phyloP scores from a whole-genome alignment of 1,140 invertebrate species.

The Drosophila repleta region DNA sequence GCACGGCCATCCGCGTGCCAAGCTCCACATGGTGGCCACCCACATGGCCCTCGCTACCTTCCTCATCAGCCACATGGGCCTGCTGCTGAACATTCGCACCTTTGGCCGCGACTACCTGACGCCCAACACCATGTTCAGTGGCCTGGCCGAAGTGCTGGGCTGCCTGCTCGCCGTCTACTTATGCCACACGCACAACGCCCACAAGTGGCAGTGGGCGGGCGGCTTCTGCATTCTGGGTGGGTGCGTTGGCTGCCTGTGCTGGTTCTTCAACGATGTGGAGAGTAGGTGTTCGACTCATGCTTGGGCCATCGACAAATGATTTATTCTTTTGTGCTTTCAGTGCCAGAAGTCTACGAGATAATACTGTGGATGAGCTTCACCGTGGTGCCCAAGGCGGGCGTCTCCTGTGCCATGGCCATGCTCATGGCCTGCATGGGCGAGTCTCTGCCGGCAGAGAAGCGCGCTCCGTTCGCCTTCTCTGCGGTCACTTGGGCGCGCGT shows the following conservation, averaged over 20 bases:
- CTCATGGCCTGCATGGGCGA: constrained; percentile 70
- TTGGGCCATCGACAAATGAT: background rate
- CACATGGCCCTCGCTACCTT: constrained; percentile 79
- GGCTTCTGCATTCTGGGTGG: constrained; percentile 57
- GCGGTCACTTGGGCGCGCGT: constrained; percentile 71
- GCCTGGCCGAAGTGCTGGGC: constrained; percentile 74
- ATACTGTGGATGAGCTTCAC: constrained; percentile 68
- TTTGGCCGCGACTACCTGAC: constrained; percentile 81
- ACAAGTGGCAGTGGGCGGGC: constrained; percentile 70
- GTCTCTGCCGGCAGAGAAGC: constrained; percentile 58
- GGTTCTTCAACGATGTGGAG: constrained; percentile 48
- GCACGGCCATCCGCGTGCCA: constrained; percentile 56
- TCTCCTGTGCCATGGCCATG: constrained; percentile 75
- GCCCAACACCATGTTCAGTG: constrained; percentile 79
- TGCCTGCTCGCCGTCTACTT: constrained; percentile 70
- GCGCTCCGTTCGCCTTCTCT: constrained; percentile 65
- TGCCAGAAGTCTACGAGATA: constrained; percentile 66
- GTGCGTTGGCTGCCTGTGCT: constrained; percentile 59
- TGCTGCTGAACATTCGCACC: constrained; percentile 82
- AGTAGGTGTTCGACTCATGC: constrained; percentile 9
- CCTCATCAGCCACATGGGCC: constrained; percentile 82
- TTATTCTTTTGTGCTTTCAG: constrained; percentile 11
- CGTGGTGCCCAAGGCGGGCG: constrained; percentile 61
- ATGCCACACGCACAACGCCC: constrained; percentile 24
- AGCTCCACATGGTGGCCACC: constrained; percentile 64